Evolutionary conservation across 1,140 invertebrate genomes (phyloP).

Genomic region (Orius insidiosus): DNA sequence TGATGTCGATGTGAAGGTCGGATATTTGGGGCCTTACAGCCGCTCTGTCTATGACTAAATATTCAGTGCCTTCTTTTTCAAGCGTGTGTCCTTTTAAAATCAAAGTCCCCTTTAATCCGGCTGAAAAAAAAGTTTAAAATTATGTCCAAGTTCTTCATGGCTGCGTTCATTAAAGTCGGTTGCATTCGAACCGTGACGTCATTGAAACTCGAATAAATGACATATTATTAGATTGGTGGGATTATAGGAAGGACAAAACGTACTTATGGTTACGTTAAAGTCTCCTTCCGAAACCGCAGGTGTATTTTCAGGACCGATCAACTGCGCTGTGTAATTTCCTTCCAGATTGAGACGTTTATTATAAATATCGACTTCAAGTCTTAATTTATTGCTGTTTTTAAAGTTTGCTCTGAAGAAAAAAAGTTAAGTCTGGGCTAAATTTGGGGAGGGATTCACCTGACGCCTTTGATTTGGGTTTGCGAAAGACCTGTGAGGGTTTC

Average conservation of each 20-base stretch:
- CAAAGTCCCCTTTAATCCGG: not conserved
- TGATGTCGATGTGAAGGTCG: not conserved
- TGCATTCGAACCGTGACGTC: not conserved
- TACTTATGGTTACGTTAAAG: constrained; percentile 7
- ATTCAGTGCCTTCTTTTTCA: not conserved
- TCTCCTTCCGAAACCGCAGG: not conserved
- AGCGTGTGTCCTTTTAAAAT: constrained; percentile 1
- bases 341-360: not conserved
- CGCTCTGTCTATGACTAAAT: constrained; percentile 1
- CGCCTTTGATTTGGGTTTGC: not conserved
- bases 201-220: not conserved
- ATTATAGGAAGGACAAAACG: not conserved
- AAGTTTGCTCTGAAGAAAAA: constrained; percentile 2
- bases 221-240: not conserved
- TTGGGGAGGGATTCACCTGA: not conserved
- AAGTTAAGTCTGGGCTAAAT: not conserved
- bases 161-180: not conserved
- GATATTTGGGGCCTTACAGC: not conserved
- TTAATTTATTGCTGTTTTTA: not conserved
- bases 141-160: not conserved
- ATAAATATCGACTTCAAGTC: constrained; percentile 3
- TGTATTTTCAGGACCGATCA: not conserved
- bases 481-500: constrained; percentile 2
- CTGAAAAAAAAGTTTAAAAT: constrained; percentile 2
- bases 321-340: not conserved